These are phyloP conservation scores for Grantiella picta DNA, from an alignment of 2,113 vertebrate species.

Conservation along the genomic window DNA sequence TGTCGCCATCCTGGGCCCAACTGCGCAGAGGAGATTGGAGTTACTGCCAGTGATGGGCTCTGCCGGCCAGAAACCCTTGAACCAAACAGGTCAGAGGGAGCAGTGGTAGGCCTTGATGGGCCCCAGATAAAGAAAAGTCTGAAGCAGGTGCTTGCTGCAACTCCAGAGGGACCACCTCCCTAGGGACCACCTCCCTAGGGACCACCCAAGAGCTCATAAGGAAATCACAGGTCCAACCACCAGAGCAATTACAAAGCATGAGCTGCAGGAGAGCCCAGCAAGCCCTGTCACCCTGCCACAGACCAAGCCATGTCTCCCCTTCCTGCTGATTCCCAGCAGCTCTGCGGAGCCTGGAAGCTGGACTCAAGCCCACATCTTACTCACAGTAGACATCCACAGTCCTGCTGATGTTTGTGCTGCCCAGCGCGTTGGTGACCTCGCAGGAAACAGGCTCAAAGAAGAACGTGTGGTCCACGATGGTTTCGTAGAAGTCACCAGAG, in stretches of 20 bases:
- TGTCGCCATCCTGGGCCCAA: constrained; percentile 91
- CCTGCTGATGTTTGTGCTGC: constrained; percentile 96
- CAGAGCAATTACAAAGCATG: fast-evolving
- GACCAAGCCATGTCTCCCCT: background rate
- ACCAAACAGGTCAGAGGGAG: background rate
- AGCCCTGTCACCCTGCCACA: no score
- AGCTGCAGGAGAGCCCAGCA: background rate
- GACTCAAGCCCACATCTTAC: background rate
- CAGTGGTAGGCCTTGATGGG: background rate
- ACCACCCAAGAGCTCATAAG: background rate
- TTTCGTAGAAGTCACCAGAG: constrained; percentile 88
- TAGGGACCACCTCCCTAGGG: background rate
- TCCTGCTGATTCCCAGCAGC: background rate
- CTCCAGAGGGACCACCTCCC: background rate
- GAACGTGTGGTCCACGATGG: constrained; percentile 92
- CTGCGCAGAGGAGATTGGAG: constrained; percentile 58
- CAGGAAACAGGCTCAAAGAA: constrained; percentile 95
- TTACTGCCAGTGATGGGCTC: background rate
- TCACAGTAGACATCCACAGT: constrained; percentile 97
- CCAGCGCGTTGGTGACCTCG: constrained; percentile 93
- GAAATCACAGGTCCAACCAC: background rate
- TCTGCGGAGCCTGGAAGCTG: background rate
- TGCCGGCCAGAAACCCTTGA: background rate
- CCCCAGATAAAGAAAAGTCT: background rate
- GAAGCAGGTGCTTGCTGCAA: background rate